These are phyloP conservation scores for Acheta domesticus DNA, from an alignment of 2,888 invertebrate genomes.

Conservation along the genomic window DNA sequence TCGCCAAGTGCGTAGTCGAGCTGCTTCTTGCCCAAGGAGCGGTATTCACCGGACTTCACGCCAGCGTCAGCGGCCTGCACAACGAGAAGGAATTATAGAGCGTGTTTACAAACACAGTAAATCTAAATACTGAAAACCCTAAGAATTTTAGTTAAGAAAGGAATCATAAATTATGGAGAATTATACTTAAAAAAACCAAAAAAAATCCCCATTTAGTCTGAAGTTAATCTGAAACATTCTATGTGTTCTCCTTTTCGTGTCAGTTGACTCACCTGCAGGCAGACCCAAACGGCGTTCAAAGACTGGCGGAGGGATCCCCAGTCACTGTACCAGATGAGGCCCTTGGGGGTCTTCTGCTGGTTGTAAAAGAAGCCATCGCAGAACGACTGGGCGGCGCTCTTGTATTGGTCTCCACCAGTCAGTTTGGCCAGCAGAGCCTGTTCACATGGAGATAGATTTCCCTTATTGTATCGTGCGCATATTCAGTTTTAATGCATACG, in stretches of 20 bases:
- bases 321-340: slow-evolving; percentile 24
- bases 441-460: background rate
- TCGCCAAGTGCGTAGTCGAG: too few species aligned
- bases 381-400: background rate
- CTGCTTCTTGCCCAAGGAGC: too few species aligned
- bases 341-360: slow-evolving; percentile 28
- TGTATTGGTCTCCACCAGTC: background rate
- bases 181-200: too few species aligned
- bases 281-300: slow-evolving; percentile 40
- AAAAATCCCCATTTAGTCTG: too few species aligned
- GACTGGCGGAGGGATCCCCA: slow-evolving; percentile 19
- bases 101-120: too few species aligned
- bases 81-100: too few species aligned
- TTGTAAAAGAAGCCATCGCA: background rate
- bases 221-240: too few species aligned
- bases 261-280: slow-evolving; percentile 37
- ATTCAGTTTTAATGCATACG: background rate
- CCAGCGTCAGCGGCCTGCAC: slow-evolving; percentile 22
- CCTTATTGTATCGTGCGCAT: background rate
- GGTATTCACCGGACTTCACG: background rate
- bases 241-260: too few species aligned
- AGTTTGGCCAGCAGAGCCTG: background rate
- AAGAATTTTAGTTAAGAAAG: too few species aligned
- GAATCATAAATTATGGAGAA: too few species aligned
- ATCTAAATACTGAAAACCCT: too few species aligned